Base-by-base conservation (phyloP, 1,140 invertebrate genomes). In the Euwallacea similis region DNA sequence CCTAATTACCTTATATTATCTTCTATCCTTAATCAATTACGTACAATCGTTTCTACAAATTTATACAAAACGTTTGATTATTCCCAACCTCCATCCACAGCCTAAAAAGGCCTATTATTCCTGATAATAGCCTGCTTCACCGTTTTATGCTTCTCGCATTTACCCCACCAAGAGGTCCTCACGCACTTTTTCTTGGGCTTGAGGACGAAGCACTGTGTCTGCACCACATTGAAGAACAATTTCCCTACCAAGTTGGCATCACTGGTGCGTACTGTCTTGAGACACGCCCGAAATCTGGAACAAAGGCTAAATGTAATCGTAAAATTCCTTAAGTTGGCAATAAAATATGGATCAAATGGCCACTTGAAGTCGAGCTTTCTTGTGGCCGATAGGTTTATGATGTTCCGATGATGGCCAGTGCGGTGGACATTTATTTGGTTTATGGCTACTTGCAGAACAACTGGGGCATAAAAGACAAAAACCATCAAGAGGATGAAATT, bases 221-320 rank as follows among this genome's bases (percentile, higher is more conserved):
- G 93, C 2, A 97, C 89, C 0, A 97, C 86, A 80, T 97, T 96
- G 85, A 98, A 98, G 84, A 96, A 98, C 7, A 98, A 84, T 78
- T 93, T 93, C 2, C 96, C 95, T 75, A 98, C 93, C 71, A 97
- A 87, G 78, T 95, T 94, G 0, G 95, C 90, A 0, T 93, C 88
- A 4, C 90, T 89, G 0, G 93, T 92, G 69, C 89, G 87, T 0
- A 93, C 90, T 82, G 93, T 88, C 79, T 96, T 96, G 68, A 98
- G 83, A 78, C 96, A 98, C 2, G 93, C 89, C 61, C 94, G 89
- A 81, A 98, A 97, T 77, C 96, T 97, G 86, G 16, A 87, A 87
- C 75, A 73, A 66, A 65, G 65, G 46, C 13, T 13, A 50, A 50
- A 50, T 50, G 13, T 50, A 50, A 50, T 50, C 46, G 6, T 11